These are phyloP conservation scores for Congeria kusceri DNA, from an alignment of 2,888 invertebrate genomes.

Conservation along the genomic window DNA sequence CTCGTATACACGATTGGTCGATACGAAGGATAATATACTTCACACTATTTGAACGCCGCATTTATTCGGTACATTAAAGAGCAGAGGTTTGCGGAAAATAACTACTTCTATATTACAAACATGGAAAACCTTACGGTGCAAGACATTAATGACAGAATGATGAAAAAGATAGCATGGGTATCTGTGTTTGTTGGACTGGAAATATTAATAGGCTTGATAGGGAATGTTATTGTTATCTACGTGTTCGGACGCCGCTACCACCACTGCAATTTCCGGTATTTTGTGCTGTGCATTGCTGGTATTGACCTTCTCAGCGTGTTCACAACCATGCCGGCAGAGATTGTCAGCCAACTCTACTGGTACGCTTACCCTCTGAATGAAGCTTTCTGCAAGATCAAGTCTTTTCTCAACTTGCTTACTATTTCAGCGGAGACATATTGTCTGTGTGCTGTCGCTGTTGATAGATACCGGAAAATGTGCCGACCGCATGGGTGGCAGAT, in stretches of 20 bases:
- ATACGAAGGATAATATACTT: no score
- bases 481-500: constrained; percentile 39
- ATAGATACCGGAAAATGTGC: constrained; percentile 40
- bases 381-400: constrained; percentile 37
- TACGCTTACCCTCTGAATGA: constrained; percentile 3
- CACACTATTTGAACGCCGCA: no score
- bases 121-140: no score
- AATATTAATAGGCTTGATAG: neutral
- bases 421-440: constrained; percentile 30
- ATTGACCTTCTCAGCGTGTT: constrained; percentile 18
- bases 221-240: neutral
- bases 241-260: constrained; percentile 1
- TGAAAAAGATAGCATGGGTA: neutral
- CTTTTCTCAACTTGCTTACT: constrained; percentile 45
- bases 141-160: no score
- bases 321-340: constrained; percentile 19
- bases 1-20: no score
- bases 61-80: no score
- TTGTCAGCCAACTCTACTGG: constrained; percentile 23
- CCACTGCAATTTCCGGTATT: constrained; percentile 29
- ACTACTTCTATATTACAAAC: no score
- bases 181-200: constrained; percentile 4
- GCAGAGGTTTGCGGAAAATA: no score
- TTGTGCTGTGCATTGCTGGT: constrained; percentile 18
- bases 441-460: constrained; percentile 30